Evolutionary conservation across 2,113 vertebrate genomes (phyloP).

Genomic region (Clarias batrachus): DNA sequence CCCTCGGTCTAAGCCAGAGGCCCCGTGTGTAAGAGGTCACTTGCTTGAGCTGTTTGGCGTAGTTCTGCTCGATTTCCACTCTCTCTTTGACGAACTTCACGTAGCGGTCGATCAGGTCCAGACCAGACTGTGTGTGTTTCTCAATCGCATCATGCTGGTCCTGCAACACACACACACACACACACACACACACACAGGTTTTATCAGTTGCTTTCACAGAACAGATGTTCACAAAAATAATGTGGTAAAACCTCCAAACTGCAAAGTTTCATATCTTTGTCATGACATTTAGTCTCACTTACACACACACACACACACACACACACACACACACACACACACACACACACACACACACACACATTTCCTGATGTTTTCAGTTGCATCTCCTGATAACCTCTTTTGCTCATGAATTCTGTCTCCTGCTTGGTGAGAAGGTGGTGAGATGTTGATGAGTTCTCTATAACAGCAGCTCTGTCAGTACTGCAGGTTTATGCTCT

Average conservation of each 20-base stretch:
- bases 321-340: neutral
- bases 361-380: neutral
- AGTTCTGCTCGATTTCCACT: constrained; percentile 80
- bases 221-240: too few species aligned
- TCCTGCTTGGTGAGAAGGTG: neutral
- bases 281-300: neutral
- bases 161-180: constrained; percentile 58
- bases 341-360: neutral
- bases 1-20: neutral
- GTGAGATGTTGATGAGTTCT: neutral
- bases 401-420: neutral
- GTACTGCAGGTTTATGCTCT: neutral
- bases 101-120: constrained; percentile 83
- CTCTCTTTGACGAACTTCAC: constrained; percentile 87
- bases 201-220: too few species aligned
- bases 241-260: too few species aligned
- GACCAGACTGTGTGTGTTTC: constrained; percentile 82
- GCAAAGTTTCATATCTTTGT: neutral
- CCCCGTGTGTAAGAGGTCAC: neutral
- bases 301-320: neutral
- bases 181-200: constrained; percentile 9
- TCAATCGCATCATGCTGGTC: constrained; percentile 85
- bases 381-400: neutral
- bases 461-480: neutral
- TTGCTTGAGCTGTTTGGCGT: constrained; percentile 82